Conservation (phyloP, 2,888 invertebrate species). For the Papilio demoleus region DNA sequence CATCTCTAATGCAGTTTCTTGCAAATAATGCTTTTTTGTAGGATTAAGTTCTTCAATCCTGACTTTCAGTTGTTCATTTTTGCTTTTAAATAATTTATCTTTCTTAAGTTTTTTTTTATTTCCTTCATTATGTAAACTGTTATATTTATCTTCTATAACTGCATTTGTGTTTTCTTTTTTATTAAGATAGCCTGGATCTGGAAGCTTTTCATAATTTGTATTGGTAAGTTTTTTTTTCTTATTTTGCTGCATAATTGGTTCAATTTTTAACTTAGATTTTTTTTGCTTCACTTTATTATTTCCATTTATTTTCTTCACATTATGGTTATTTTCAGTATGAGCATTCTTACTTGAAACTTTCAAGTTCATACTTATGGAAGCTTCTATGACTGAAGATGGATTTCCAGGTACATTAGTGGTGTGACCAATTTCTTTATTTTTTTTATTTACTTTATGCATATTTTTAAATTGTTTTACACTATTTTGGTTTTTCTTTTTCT, state of each 20-base stretch:
- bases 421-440: constrained; percentile 3
- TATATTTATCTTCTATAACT: background rate
- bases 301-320: background rate
- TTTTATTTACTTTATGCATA: constrained; percentile 20
- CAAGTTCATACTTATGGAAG: background rate
- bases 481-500: constrained; percentile 55
- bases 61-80: constrained; percentile 32
- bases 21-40: constrained; percentile 48
- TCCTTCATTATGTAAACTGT: background rate
- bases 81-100: constrained; percentile 31
- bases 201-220: background rate
- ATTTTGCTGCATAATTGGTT: background rate
- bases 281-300: background rate
- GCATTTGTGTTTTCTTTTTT: background rate
- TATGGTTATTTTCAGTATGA: background rate
- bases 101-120: constrained; percentile 27
- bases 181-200: background rate
- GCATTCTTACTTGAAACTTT: background rate
- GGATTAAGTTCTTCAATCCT: constrained; percentile 39
- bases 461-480: constrained; percentile 18
- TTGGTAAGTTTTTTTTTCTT: background rate
- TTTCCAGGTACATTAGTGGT: background rate
- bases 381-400: background rate
- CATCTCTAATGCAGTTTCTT: constrained; percentile 47
- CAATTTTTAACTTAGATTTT: background rate